These are phyloP conservation scores for Hemistola chrysoprasaria DNA, from an alignment of 2,888 invertebrate species.

Conservation along the genomic window DNA sequence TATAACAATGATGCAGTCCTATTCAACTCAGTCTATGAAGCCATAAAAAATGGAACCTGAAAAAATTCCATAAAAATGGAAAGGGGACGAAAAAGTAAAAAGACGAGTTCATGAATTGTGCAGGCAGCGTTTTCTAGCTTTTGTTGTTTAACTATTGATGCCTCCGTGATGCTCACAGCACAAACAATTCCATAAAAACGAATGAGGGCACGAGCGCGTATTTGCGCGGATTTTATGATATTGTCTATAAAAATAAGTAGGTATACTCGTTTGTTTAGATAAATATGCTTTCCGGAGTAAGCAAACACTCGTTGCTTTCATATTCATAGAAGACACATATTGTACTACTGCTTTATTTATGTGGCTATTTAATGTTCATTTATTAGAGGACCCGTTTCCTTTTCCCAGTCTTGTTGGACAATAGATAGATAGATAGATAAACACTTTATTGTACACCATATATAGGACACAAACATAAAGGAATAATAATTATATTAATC, in stretches of 20 bases:
- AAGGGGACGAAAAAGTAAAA: no score
- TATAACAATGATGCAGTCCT: no score
- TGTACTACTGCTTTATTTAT: neutral
- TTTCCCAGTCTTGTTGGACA: no score
- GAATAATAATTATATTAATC: no score
- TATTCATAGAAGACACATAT: constrained; percentile 13
- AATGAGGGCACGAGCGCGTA: constrained; percentile 24
- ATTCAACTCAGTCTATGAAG: no score
- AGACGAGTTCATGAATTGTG: constrained; percentile 18
- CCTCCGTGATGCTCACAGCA: constrained; percentile 16
- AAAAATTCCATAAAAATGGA: no score
- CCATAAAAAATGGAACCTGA: no score
- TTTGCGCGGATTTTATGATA: constrained; percentile 26
- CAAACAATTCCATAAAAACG: constrained; percentile 29
- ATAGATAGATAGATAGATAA: no score
- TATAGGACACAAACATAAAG: no score
- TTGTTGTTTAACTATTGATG: constrained; percentile 29
- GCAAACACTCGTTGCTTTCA: constrained; percentile 11
- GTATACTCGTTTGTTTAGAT: constrained; percentile 21
- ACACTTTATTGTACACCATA: no score
- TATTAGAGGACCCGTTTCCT: no score
- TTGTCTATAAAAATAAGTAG: constrained; percentile 29
- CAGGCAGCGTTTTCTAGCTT: constrained; percentile 18
- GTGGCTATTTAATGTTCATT: no score
- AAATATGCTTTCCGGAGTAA: constrained; percentile 13